Percentiles rank a stretch among this genome's conserved stretches.
Evolutionary conservation across 2,888 invertebrate genomes (phyloP).

Genomic region (Lottia gigantea): DNA sequence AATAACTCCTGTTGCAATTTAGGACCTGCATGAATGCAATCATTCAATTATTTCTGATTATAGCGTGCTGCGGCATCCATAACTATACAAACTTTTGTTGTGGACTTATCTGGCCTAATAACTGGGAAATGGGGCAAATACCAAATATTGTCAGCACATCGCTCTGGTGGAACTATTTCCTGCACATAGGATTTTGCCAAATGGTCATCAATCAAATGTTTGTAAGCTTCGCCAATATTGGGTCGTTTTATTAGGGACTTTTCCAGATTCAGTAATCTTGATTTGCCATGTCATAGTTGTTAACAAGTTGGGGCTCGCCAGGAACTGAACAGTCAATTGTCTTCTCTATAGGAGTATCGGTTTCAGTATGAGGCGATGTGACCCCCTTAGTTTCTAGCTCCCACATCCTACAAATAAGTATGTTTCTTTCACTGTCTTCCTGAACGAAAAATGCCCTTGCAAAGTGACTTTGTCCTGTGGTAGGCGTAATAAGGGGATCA

Average conservation of each 20-base stretch:
- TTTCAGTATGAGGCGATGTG: neutral
- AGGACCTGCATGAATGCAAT: neutral
- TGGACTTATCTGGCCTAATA: neutral
- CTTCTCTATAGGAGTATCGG: neutral
- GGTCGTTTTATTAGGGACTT: neutral
- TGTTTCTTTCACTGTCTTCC: neutral
- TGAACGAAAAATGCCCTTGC: neutral
- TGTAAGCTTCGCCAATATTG: neutral
- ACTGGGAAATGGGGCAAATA: neutral
- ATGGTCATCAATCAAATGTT: neutral
- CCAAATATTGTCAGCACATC: neutral
- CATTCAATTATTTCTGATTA: neutral
- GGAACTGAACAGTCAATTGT: neutral
- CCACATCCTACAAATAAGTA: neutral
- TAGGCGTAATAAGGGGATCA: neutral
- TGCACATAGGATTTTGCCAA: neutral
- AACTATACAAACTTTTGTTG: neutral
- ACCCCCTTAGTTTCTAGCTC: neutral
- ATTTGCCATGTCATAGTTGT: neutral
- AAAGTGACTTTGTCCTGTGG: neutral
- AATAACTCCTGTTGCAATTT: neutral
- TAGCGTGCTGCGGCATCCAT: neutral
- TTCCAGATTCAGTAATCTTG: neutral
- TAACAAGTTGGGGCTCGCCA: neutral
- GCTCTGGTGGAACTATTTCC: neutral